These are phyloP conservation scores for Forbesichthys papilliferus DNA, from an alignment of 2,113 vertebrate genomes.

Conservation along the genomic window DNA sequence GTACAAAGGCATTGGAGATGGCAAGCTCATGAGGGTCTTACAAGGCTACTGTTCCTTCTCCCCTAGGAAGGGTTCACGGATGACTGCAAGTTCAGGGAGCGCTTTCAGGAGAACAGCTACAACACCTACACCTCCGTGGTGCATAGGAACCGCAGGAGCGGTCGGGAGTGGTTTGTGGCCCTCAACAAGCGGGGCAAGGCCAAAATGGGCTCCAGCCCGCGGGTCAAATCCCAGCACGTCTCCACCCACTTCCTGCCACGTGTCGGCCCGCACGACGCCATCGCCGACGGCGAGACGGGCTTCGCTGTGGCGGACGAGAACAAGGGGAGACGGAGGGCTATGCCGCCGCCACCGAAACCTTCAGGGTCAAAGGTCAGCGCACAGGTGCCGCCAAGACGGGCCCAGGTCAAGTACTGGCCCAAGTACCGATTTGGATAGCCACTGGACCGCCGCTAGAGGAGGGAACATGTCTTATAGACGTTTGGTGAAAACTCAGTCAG, in stretches of 20 bases:
- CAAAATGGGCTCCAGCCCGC: slow-evolving; percentile 90
- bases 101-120: slow-evolving; percentile 98
- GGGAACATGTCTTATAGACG: not conserved
- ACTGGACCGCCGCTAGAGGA: not conserved
- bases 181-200: slow-evolving; percentile 96
- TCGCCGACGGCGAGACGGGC: slow-evolving; percentile 73
- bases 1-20: no score
- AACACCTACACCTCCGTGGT: slow-evolving; percentile 93
- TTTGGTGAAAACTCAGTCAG: not conserved
- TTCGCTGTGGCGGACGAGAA: slow-evolving; percentile 83
- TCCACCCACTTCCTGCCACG: slow-evolving; percentile 95
- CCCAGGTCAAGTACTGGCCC: slow-evolving; percentile 85
- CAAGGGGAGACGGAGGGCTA: slow-evolving; percentile 74
- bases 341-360: slow-evolving; percentile 51
- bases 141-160: slow-evolving; percentile 83
- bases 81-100: slow-evolving; percentile 93
- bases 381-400: slow-evolving; percentile 55
- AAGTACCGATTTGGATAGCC: slow-evolving; percentile 92
- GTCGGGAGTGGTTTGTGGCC: slow-evolving; percentile 92
- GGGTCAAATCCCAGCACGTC: slow-evolving; percentile 90
- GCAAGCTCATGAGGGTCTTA: not conserved
- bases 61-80: slow-evolving; percentile 84
- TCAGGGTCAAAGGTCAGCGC: slow-evolving; percentile 51
- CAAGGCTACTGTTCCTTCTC: not conserved
- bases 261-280: slow-evolving; percentile 72